Base-by-base conservation (phyloP, 1,140 invertebrate species). In the Drosophila bipectinata region DNA sequence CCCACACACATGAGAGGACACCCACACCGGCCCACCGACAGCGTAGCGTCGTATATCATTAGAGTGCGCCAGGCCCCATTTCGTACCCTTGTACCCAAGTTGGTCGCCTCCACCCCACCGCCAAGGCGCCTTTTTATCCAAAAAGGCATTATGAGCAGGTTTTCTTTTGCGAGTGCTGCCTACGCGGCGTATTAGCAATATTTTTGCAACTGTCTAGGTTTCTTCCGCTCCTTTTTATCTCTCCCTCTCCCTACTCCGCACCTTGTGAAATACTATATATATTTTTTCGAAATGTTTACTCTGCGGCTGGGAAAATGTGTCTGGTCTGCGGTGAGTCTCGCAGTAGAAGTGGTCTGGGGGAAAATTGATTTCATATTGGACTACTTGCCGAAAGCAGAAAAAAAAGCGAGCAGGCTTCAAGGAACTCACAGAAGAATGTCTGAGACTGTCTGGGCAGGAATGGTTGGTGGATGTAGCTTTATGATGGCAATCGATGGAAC, bases 121-220 rank as follows among this genome's bases (percentile, higher is more conserved):
- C 53, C 72, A 67, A 77, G 81, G 62, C 63, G 63, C 63, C 53
- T 62, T 77, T 80, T 69, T 74, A 82, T 82, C 79, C 66, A 49
- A 83, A 87, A 76, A 66, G 56, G 61, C 69, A 81, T 87, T 85
- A 87, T 85, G 78, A 82, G 79, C 83, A 88, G 75, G 83, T 79
- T 82, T 87, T 72, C 71, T 68, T 75, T 51, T 72, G 67, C 56
- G 57, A 63, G 47, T 71, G 73, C 69, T 80, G 82, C 81, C 81
- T 66, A 87, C 78, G 75, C 74, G 48, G 45, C 75, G 82, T 87
- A 88, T 88, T 82, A 87, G 82, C 73, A 82, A 87, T 88, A 88
- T 87, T 82, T 85, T 82, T 76, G 71, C 62, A 47, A 88, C 74
- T 82, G 82, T 82, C 79, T 88, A 59, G 52, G 59, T 48, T 62